Conservation (phyloP, 1,140 invertebrate species). For the Cydia amplana region DNA sequence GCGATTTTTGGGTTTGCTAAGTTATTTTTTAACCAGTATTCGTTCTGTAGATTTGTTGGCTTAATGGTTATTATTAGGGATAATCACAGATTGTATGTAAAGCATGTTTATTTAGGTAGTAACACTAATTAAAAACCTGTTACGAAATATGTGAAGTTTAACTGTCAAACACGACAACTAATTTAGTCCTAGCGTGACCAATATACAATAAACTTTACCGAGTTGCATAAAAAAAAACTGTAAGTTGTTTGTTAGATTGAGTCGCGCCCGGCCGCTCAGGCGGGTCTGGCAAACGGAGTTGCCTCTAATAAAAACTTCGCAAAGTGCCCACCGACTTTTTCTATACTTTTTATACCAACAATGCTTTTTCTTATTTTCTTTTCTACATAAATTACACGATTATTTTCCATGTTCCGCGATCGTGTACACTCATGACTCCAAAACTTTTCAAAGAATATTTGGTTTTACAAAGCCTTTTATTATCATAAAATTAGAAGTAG, state of each 20-base stretch:
- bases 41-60: background rate
- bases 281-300: conserved; percentile 28
- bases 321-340: conserved; percentile 27
- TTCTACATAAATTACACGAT: conserved; percentile 31
- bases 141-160: background rate
- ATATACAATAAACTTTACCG: conserved; percentile 18
- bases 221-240: conserved; percentile 16
- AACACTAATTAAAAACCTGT: no score
- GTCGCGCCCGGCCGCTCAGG: conserved; percentile 21
- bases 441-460: background rate
- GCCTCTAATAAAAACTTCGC: conserved; percentile 31
- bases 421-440: background rate
- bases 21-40: background rate
- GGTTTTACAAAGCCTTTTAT: background rate
- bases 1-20: background rate
- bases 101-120: no score
- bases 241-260: conserved; percentile 23
- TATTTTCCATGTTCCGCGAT: conserved; percentile 23
- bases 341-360: conserved; percentile 26
- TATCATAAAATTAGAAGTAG: background rate
- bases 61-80: no score
- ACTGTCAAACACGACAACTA: background rate
- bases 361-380: conserved; percentile 28
- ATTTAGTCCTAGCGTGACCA: conserved; percentile 18
- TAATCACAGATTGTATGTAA: no score